phyloP scores from a whole-genome alignment of 1,140 invertebrate species.

The Tetramorium simillimum region DNA sequence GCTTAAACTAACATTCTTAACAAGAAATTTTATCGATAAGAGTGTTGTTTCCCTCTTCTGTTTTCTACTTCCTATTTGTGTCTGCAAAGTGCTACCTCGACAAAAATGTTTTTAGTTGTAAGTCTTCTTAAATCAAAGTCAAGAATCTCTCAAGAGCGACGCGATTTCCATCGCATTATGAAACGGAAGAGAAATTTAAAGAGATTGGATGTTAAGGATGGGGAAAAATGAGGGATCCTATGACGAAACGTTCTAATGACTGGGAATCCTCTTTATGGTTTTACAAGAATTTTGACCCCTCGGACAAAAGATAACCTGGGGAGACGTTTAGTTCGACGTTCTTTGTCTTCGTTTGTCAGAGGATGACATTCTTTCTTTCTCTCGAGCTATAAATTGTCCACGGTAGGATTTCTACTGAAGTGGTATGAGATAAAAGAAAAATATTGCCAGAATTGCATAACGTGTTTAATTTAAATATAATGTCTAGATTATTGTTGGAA shows the following conservation, averaged over 20 bases:
- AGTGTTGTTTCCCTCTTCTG: neutral
- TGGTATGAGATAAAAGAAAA: constrained; percentile 84
- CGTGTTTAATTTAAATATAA: constrained; percentile 84
- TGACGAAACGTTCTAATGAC: constrained; percentile 84
- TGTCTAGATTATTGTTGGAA: constrained; percentile 80
- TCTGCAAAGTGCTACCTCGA: constrained; percentile 14
- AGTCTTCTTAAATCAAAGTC: constrained; percentile 54
- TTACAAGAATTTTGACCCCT: constrained; percentile 84
- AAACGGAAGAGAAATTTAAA: constrained; percentile 55
- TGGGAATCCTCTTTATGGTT: constrained; percentile 85
- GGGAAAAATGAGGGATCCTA: constrained; percentile 64
- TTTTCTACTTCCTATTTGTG: constrained; percentile 8
- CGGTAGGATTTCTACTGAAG: constrained; percentile 75
- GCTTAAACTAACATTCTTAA: neutral
- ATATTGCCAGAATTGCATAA: constrained; percentile 79
- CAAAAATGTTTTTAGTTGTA: constrained; percentile 35
- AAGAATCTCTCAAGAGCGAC: constrained; percentile 38
- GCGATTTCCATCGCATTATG: constrained; percentile 31
- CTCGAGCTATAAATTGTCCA: constrained; percentile 82
- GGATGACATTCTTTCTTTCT: constrained; percentile 72
- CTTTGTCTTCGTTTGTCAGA: constrained; percentile 69
- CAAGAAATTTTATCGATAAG: neutral
- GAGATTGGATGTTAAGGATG: constrained; percentile 33
- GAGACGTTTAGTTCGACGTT: constrained; percentile 75
- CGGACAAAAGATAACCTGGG: constrained; percentile 61